phyloP scores from a whole-genome alignment of 1,140 invertebrate genomes.

The Muscidifurax raptorellus region DNA sequence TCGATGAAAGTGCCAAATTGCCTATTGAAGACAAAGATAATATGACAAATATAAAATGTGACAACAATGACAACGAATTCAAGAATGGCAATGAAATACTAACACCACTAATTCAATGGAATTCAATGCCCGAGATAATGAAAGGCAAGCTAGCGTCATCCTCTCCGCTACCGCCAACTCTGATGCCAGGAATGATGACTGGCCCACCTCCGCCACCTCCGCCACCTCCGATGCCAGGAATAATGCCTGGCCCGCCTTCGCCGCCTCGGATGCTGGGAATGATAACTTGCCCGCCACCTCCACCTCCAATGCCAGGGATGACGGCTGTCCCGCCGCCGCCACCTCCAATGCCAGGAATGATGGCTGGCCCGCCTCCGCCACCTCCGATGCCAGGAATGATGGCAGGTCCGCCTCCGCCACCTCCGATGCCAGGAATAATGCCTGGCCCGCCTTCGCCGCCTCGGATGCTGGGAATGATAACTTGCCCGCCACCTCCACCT shows the following conservation, averaged over 20 bases:
- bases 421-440: conserved; percentile 69
- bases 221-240: too few relatives aligned
- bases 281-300: not conserved
- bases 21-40: not conserved
- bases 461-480: conserved; percentile 67
- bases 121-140: not conserved
- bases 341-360: conserved; percentile 57
- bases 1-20: not conserved
- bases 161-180: conserved; percentile 78
- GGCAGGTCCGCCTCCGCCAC: conserved; percentile 63
- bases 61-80: too few relatives aligned
- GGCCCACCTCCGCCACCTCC: conserved; percentile 61
- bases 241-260: too few relatives aligned
- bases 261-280: conserved; percentile 64
- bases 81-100: not conserved
- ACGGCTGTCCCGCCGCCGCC: too few relatives aligned
- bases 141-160: conserved; percentile 8
- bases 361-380: conserved; percentile 68
- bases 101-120: not conserved
- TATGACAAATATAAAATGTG: not conserved
- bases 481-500: conserved; percentile 65
- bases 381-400: conserved; percentile 65
- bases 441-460: conserved; percentile 71
- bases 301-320: not conserved
- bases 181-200: conserved; percentile 66